Percentiles rank a stretch among this genome's conserved stretches.
These are phyloP conservation scores for Perccottus glenii DNA, from an alignment of 2,113 vertebrate genomes.

Conservation along the genomic window DNA sequence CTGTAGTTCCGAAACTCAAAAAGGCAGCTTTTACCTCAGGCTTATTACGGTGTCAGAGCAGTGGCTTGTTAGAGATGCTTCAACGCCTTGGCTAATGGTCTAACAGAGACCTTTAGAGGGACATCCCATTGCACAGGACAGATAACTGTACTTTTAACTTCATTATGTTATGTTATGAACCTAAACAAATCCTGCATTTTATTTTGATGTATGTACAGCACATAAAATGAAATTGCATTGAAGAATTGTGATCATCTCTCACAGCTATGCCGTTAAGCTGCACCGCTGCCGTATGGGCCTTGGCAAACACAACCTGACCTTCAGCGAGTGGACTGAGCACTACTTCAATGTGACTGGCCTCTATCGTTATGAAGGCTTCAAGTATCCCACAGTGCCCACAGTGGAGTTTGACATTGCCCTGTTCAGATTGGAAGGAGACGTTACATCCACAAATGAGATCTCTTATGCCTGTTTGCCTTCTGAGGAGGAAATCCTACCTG, in stretches of 20 bases:
- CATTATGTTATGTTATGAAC: no score
- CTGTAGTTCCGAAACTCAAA: slow-evolving; percentile 22
- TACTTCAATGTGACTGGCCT: slow-evolving; percentile 73
- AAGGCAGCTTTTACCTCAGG: slow-evolving; percentile 23
- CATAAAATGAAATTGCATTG: background rate
- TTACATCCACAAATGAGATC: slow-evolving; percentile 56
- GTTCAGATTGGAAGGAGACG: slow-evolving; percentile 74
- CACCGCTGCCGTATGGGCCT: slow-evolving; percentile 81
- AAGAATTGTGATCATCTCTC: slow-evolving; percentile 2
- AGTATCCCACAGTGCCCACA: slow-evolving; percentile 77
- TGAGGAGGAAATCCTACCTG: slow-evolving; percentile 68
- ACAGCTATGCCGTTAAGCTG: slow-evolving; percentile 80
- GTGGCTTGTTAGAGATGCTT: slow-evolving; percentile 30
- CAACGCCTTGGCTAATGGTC: slow-evolving; percentile 23
- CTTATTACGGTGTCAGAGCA: slow-evolving; percentile 22
- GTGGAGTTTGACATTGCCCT: slow-evolving; percentile 82
- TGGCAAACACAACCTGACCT: slow-evolving; percentile 82
- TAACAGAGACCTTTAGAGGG: slow-evolving; percentile 19
- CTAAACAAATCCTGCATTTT: no score
- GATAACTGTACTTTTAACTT: background rate
- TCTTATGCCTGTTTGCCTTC: slow-evolving; percentile 77
- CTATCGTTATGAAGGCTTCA: slow-evolving; percentile 77
- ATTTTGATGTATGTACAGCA: no score
- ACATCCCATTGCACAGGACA: slow-evolving; percentile 18
- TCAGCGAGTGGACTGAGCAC: slow-evolving; percentile 62